Base-by-base conservation (phyloP, 2,888 invertebrate species). In the Dasypolia templi region DNA sequence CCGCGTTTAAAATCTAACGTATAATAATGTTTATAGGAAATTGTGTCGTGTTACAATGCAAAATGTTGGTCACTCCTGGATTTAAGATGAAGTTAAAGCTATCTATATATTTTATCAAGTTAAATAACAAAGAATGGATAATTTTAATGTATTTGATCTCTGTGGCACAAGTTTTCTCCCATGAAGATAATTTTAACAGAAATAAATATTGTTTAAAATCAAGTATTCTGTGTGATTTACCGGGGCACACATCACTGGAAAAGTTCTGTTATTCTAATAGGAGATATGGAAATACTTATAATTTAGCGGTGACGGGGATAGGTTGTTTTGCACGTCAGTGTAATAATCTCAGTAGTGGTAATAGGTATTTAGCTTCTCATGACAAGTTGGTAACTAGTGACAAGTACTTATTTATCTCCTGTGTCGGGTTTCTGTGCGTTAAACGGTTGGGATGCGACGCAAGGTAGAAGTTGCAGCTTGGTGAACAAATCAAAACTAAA, bases 351-450 rank as follows among this genome's bases (percentile, higher is more conserved):
- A 72, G 49, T 83, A 75, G 67, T 65, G n/a, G 44, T 77, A 17
- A 49, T 77, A 72, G 35, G 35, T 72, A 51, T 69, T 72, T 62
- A 80, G 83, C 81, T 87, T 82, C 69, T 85, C 89, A 89, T 90
- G 88, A 90, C 89, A 88, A 86, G 56, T 75, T 82, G 72, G 72
- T 74, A 58, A 77, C 49, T 59, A 81, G 81, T 86, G 79, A 89
- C 81, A 79, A 76, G 89, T 89, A 89, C 89, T 89, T 89, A 89
- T 87, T 84, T 84, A 72, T 72, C 35, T 71, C 7, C 44, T 62
- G 72, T 55, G 51, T 74, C 55, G 42, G 62, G 35, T 65, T 42
- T 39, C 46, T 66, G 59, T 71, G 67, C 49, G 53, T 55, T 67
- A n/a, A 46, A 63, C 32, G 61, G 42, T 53, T 70, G 22, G 58